Conservation (phyloP, 2,888 invertebrate species). For the Celastrina argiolus region DNA sequence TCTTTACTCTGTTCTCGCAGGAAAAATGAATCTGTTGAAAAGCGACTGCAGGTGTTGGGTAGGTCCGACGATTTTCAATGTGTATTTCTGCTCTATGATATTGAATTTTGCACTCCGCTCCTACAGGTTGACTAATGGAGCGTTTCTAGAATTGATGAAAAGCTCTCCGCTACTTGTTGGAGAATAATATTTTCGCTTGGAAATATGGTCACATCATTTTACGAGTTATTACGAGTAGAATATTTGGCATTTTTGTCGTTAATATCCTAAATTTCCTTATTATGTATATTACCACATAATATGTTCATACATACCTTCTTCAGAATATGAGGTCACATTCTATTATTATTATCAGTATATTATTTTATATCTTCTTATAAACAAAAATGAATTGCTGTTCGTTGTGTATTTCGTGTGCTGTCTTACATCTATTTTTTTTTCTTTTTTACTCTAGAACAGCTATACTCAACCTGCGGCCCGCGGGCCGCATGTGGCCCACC, state of each 20-base stretch:
- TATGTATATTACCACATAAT: no score
- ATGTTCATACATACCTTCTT: no score
- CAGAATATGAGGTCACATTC: no score
- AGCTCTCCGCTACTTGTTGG: conserved; percentile 19
- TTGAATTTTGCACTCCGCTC: conserved; percentile 17
- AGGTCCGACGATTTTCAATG: conserved; percentile 1
- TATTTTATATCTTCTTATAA: no score
- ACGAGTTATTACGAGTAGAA: background rate
- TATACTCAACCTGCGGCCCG: no score
- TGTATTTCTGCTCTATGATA: conserved; percentile 16
- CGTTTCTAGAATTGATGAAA: conserved; percentile 22
- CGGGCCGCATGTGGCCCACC: no score
- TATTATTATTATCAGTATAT: no score
- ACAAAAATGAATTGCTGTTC: no score
- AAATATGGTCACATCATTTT: background rate
- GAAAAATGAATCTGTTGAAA: background rate
- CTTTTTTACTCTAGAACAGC: no score
- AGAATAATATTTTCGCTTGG: conserved; percentile 18
- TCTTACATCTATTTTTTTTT: no score
- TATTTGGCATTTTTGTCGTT: background rate
- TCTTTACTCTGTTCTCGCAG: conserved; percentile 4
- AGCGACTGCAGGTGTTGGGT: background rate
- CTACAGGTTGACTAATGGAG: conserved; percentile 21
- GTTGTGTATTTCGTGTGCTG: no score
- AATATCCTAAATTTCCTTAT: background rate